Conservation (phyloP, 2,797 vertebrate genomes). For the Anisognathus igniventris region DNA sequence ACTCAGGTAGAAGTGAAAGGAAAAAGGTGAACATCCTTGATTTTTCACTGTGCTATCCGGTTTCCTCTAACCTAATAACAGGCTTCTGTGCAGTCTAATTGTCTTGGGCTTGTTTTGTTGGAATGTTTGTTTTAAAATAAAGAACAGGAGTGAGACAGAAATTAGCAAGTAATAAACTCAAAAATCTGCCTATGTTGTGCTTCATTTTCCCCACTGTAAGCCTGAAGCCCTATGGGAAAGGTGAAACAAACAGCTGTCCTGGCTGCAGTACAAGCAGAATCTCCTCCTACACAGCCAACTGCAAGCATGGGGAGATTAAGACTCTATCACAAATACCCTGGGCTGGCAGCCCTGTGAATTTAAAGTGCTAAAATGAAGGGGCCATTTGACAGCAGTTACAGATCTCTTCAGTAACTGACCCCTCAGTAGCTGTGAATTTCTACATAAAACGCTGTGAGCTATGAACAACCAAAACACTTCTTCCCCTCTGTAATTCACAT, state of each 20-base stretch:
- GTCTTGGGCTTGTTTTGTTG: not conserved
- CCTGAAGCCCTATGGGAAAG: not conserved
- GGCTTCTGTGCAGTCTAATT: not conserved
- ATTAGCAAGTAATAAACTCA: not conserved
- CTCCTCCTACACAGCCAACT: not conserved
- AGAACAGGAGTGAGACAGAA: not conserved
- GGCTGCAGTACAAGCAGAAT: not conserved
- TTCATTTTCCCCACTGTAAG: not conserved
- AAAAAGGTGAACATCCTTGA: not conserved
- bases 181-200: not conserved
- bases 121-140: not conserved
- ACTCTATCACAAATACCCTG: not conserved
- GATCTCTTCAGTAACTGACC: not conserved
- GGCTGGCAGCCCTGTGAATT: not conserved
- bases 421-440: not conserved
- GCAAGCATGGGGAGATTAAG: not conserved
- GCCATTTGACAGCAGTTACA: not conserved
- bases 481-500: not conserved
- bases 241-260: conserved; percentile 14
- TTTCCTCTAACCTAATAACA: not conserved
- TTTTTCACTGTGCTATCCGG: not conserved
- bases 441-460: not conserved
- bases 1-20: not conserved
- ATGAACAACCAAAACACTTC: not conserved
- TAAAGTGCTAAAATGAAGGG: not conserved